Evolutionary conservation across 1,140 invertebrate species (phyloP).

Genomic region (Holotrichia oblita): DNA sequence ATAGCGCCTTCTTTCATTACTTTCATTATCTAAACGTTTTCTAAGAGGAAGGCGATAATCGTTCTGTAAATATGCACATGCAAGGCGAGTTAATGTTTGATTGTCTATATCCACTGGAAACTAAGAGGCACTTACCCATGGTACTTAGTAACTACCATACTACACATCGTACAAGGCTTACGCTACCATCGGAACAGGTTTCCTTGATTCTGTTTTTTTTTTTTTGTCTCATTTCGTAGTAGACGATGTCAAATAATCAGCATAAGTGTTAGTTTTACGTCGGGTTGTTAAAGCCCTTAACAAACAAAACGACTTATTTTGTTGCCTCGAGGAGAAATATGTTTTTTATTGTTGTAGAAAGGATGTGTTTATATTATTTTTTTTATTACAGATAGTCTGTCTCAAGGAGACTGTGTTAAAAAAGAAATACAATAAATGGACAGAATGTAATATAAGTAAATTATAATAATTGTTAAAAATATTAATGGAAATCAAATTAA

Average conservation of each 20-base stretch:
- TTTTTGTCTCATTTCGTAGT: neutral
- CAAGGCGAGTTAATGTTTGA: neutral
- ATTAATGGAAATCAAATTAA: too few species aligned
- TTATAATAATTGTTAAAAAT: too few species aligned
- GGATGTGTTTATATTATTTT: neutral
- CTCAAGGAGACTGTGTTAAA: neutral
- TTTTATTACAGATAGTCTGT: neutral
- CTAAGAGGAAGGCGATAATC: neutral
- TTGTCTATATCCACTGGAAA: neutral
- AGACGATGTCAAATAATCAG: neutral
- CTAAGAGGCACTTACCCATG: neutral
- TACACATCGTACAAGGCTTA: too few species aligned
- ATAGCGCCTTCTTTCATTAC: neutral
- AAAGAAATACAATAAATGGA: too few species aligned
- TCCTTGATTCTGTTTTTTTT: neutral
- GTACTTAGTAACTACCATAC: neutral
- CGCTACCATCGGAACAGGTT: neutral
- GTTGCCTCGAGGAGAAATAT: neutral
- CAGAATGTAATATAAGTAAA: too few species aligned
- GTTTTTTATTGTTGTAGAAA: neutral
- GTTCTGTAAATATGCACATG: conserved; percentile 7
- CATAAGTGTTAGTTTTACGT: conserved; percentile 4
- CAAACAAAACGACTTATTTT: neutral
- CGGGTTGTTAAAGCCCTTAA: neutral
- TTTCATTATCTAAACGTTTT: conserved; percentile 5